phyloP scores from a whole-genome alignment of 2,888 invertebrate genomes.

The Lasioglossum zephyrum region DNA sequence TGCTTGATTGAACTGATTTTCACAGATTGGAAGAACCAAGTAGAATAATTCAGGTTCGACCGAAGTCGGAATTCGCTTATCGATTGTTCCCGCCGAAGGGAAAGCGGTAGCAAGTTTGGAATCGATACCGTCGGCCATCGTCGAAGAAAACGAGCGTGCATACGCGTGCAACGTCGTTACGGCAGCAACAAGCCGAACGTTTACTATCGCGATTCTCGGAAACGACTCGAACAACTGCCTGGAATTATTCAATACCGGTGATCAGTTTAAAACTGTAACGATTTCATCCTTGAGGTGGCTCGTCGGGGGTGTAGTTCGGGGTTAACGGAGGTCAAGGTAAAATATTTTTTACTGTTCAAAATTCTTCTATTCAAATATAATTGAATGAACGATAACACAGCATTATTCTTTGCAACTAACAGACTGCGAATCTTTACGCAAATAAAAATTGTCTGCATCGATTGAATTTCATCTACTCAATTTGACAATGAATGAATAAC shows the following conservation, averaged over 20 bases:
- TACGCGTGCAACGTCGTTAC: background rate
- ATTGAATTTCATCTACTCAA: too few species aligned
- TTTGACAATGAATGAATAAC: too few species aligned
- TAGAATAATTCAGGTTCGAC: background rate
- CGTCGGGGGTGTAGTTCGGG: conserved; percentile 33
- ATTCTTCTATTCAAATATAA: too few species aligned
- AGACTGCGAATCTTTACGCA: too few species aligned
- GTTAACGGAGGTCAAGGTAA: conserved; percentile 58
- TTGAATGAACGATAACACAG: too few species aligned
- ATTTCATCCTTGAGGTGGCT: background rate
- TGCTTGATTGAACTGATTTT: too few species aligned
- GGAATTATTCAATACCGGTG: conserved; percentile 47
- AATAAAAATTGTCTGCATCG: too few species aligned
- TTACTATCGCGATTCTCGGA: conserved; percentile 32
- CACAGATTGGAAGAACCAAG: too few species aligned
- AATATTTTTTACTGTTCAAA: too few species aligned
- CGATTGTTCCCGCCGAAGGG: background rate
- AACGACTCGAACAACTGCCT: background rate
- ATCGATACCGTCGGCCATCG: conserved; percentile 26
- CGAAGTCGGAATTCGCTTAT: background rate
- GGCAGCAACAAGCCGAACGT: conserved; percentile 42
- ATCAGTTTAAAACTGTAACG: background rate
- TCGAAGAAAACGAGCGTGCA: conserved; percentile 33
- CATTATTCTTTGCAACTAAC: too few species aligned
- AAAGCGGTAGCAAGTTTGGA: conserved; percentile 28